Evolutionary conservation across 2,888 invertebrate species (phyloP), one percentile per base, ranked within the genome.

Genomic region (Esperia sulphurella): DNA sequence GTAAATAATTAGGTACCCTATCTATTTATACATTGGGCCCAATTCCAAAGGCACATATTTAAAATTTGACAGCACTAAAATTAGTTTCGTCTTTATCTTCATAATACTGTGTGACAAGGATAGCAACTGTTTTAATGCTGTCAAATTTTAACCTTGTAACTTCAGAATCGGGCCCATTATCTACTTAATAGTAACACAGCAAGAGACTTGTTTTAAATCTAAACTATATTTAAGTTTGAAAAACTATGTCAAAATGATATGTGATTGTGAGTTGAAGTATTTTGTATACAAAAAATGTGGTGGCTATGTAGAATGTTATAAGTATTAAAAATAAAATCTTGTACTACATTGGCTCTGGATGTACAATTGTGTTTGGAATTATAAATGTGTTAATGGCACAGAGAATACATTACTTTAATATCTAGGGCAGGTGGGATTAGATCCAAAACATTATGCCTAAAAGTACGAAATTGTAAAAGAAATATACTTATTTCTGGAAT

Each of bases 1-100:
- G 63, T 65, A 64, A 63, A 42, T 13, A 7, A 28, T 30, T 13
- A n/a, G n/a, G n/a, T 39, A 40, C 14, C 14, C 29, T 30, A 45
- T 21, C 37, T 41, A 42, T 10, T 12, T 33, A 33, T 43, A 30
- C 29, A n/a, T 35, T n/a, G n/a, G n/a, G n/a, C n/a, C n/a, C n/a
- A n/a, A n/a, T n/a, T n/a, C n/a, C n/a, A n/a, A n/a, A n/a, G n/a
- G n/a, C n/a, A n/a, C n/a, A n/a, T n/a, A n/a, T n/a, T n/a, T n/a
- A n/a, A n/a, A n/a, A n/a, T n/a, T n/a, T n/a, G n/a, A n/a, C n/a
- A n/a, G n/a, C n/a, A n/a, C n/a, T n/a, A n/a, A n/a, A n/a, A n/a
- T n/a, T n/a, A n/a, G n/a, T n/a, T n/a, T n/a, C n/a, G n/a, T n/a
- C n/a, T n/a, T n/a, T n/a, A n/a, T n/a, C n/a, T n/a, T n/a, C n/a